A percentile compares a stretch with the other conserved stretches of the same genome.
phyloP scores from a whole-genome alignment of 1,140 invertebrate species.

The Trichonephila clavipes region DNA sequence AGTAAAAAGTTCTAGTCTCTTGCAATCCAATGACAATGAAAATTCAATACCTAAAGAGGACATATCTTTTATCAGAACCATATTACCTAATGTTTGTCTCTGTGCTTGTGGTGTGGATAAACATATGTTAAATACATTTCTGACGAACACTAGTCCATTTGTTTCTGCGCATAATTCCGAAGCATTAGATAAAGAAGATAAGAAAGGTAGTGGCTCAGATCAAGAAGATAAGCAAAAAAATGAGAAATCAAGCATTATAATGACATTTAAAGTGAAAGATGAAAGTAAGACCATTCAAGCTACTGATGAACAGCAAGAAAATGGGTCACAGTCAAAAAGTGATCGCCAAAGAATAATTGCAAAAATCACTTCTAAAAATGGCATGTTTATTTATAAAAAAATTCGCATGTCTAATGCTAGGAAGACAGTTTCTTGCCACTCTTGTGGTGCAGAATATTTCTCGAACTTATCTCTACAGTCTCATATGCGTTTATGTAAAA shows the following conservation, averaged over 20 bases:
- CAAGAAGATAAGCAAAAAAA: too few species aligned
- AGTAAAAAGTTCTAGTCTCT: constrained; percentile 26
- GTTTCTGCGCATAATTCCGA: neutral
- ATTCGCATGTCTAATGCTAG: constrained; percentile 83
- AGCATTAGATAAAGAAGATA: neutral
- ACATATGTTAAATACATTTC: neutral
- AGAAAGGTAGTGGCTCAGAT: neutral
- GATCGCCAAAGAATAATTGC: neutral
- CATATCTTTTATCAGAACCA: neutral
- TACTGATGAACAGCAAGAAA: neutral
- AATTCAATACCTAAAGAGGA: neutral
- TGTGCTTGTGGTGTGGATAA: constrained; percentile 39
- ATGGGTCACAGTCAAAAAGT: neutral
- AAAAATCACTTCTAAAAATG: constrained; percentile 10
- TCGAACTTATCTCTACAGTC: constrained; percentile 85
- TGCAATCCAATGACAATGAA: neutral
- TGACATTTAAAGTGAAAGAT: neutral
- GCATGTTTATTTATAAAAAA: constrained; percentile 81
- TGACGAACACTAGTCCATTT: constrained; percentile 14
- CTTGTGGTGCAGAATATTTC: constrained; percentile 83
- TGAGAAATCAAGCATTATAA: too few species aligned
- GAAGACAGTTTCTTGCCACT: constrained; percentile 82
- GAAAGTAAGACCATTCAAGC: neutral
- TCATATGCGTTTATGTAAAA: constrained; percentile 81
- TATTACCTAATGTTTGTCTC: neutral